Evolutionary conservation across 2,888 invertebrate genomes (phyloP).

Genomic region (Trilocha varians): DNA sequence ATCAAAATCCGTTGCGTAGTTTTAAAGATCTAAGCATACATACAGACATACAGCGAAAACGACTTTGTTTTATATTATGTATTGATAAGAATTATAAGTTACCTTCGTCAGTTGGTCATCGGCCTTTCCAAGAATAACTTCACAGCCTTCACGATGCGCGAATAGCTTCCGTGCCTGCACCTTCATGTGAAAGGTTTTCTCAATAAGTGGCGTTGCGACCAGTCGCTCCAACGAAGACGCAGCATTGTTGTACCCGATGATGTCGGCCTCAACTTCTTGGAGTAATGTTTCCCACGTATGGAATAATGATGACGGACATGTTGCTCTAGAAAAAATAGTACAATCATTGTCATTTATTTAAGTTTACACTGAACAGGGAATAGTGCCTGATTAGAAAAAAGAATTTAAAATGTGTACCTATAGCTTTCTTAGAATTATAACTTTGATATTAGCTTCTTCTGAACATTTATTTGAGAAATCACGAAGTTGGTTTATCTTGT

Average conservation of each 20-base stretch:
- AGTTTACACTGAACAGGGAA: not conserved
- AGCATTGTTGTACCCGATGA: conserved; percentile 87
- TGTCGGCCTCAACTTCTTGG: conserved; percentile 92
- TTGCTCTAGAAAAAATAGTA: conserved; percentile 76
- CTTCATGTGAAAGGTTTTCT: conserved; percentile 91
- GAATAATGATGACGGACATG: conserved; percentile 84
- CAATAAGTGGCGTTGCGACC: conserved; percentile 87
- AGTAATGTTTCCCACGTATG: conserved; percentile 93
- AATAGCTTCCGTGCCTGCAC: conserved; percentile 93
- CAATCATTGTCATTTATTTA: not conserved
- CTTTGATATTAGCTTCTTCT: no score
- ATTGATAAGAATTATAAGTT: conserved; percentile 2
- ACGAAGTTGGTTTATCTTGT: no score
- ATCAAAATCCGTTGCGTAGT: no score
- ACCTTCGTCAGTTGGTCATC: conserved; percentile 72
- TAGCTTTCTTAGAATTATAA: no score
- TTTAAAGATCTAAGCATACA: no score
- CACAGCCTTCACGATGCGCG: conserved; percentile 91
- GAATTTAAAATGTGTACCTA: no score
- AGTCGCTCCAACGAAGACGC: conserved; percentile 84
- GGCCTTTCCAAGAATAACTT: conserved; percentile 88
- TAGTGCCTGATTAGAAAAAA: not conserved
- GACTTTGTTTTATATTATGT: not conserved
- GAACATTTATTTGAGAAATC: no score
- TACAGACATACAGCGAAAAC: not conserved